Base-by-base conservation (phyloP, 2,888 invertebrate species). In the Eilema depressum region DNA sequence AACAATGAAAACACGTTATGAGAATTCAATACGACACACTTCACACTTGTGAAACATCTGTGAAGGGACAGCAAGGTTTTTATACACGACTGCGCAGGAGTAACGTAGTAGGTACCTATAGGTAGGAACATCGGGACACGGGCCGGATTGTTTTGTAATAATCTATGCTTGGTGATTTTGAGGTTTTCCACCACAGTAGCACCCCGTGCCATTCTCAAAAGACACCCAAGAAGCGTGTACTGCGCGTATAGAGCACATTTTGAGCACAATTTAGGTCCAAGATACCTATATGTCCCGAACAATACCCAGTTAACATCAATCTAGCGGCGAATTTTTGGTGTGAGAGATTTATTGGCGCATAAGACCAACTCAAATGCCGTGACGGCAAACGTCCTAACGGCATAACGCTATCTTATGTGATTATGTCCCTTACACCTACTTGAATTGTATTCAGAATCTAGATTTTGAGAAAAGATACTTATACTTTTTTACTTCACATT, bases 1-100 rank as follows among this genome's bases (percentile, higher is more conserved):
- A 81, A 84, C 83, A 86, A 84, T 78, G 79, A 71, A 78, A 83
- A 80, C 80, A 74, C 73, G 80, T 74, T 81, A 76, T 60, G 73
- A 75, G 71, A 80, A 78, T 77, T 75, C 71, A 81, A 79, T 81
- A 71, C 64, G 64, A 69, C 62, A 57, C 47, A 63, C 41, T n/a
- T 61, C 66, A 68, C 78, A 80, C 68, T 80, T 78, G 79, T 70
- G 72, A 69, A 71, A 67, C 81, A 79, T 75, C 77, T 81, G 83
- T 72, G 30, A 66, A 62, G 67, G 74, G 68, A 68, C 28, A 68
- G 37, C 33, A 59, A 63, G 56, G 60, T 69, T 75, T 70, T 75
- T 30, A 63, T 68, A 68, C 63, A 47, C 28, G 60, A 64, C 47
- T 30, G 14, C 28, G 37, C 37, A 53, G 62, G 33, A 23, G 59